Percentiles rank a stretch among this genome's conserved stretches.
Conservation (phyloP, 2,113 vertebrate species). For the Empidonax traillii region DNA sequence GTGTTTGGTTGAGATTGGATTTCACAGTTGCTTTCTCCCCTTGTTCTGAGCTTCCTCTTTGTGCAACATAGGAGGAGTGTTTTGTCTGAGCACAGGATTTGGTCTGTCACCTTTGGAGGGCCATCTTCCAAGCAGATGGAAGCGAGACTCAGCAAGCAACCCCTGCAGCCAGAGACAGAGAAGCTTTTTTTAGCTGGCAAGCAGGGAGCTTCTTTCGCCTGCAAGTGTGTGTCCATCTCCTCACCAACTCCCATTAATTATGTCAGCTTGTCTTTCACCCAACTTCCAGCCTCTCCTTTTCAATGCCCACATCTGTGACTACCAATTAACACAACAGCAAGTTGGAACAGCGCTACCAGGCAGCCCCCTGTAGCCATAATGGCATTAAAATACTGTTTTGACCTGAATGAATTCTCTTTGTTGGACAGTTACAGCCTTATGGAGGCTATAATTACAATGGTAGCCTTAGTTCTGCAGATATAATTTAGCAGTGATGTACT, state of each 20-base stretch:
- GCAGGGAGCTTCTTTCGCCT: neutral
- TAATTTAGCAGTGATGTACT: constrained; percentile 21
- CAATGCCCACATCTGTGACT: constrained; percentile 60
- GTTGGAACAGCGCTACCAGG: neutral
- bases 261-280: constrained; percentile 51
- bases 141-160: neutral
- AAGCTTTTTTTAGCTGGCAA: constrained; percentile 19
- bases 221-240: neutral
- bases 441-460: constrained; percentile 42
- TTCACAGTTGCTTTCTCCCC: neutral
- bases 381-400: constrained; percentile 65
- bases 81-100: constrained; percentile 46
- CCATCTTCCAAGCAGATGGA: constrained; percentile 42
- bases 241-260: constrained; percentile 40
- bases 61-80: neutral
- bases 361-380: constrained; percentile 27
- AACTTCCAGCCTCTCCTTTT: constrained; percentile 30
- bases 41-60: neutral
- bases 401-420: constrained; percentile 59
- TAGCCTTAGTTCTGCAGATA: constrained; percentile 17
- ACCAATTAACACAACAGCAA: constrained; percentile 57
- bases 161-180: constrained; percentile 10
- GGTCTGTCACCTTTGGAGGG: constrained; percentile 45
- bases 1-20: neutral
- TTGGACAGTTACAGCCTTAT: constrained; percentile 57